Evolutionary conservation across 2,113 vertebrate species (phyloP), one percentile per base, ranked within the genome.

Genomic region (Sylvietta virens): DNA sequence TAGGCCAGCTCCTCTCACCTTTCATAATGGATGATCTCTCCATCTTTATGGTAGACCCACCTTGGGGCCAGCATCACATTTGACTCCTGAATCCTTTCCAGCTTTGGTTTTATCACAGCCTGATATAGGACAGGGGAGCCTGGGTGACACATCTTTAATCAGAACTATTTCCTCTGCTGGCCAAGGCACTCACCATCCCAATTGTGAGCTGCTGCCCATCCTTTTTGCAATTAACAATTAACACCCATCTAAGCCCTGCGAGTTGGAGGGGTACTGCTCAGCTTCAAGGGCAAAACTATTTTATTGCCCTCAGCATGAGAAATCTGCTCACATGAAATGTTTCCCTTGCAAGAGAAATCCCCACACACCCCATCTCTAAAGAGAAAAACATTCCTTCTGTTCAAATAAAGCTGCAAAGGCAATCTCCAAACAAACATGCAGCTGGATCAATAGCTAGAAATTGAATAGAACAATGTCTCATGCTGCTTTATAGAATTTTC

Each of bases 401-500:
- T 95, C 83, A 95, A 95, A 97, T 94, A 96, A 96, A 97, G 87
- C 92, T 95, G 86, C 91, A 94, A 94, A 97, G 78, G 67, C 91
- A 97, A 93, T 97, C 94, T 97, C 91, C 88, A 97, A 97, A 97
- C 88, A 97, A 96, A 90, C 94, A 90, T 97, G 97, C 65, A 61
- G 70, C 26, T 58, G 92, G 95, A 98, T 98, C 97, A 97, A 97
- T 97, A 98, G 83, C 65, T 92, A 73, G 92, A 97, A 98, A 97
- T 96, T 97, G 94, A 98, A 98, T 87, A 95, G 92, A 98, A 97
- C 92, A 97, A 96, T 97, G 83, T 89, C 90, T 97, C 85, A 69
- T 78, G 86, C 88, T 94, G 96, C 86, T 97, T 97, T 97, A 97
- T 95, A 97, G 96, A 98, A 97, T 97, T 98, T 97, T 97, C 94